Base-by-base conservation (phyloP, 1,140 invertebrate species). In the Drosophila subobscura region DNA sequence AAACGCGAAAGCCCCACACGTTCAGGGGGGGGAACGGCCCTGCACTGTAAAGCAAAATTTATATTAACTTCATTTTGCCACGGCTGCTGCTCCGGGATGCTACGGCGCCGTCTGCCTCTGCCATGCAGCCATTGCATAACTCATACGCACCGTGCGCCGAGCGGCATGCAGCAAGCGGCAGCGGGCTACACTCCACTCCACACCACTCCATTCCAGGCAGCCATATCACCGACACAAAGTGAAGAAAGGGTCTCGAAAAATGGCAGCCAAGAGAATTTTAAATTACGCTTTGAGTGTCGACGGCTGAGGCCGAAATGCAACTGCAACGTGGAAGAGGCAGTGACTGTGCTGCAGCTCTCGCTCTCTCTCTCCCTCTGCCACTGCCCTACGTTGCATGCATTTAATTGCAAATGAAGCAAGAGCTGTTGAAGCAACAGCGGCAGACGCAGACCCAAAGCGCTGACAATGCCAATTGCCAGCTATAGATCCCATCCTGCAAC, bases 231-330 rank as follows among this genome's bases (percentile, higher is more conserved):
- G 52, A 70, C 70, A 65, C 76, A 74, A 75, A 84, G 64, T 52
- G 71, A 85, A 86, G 77, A 85, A 85, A 75, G 58, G 54, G 45
- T 25, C 68, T 64, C 67, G 79, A 79, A 75, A 73, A 85, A 85
- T 86, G 81, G 81, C 77, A 88, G 75, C 60, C 79, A 88, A 88
- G 83, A 88, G 83, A 88, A 88, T 88, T 88, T 88, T 88, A 88
- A 88, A 88, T 88, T 88, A 83, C 78, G 75, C 83, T 81, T 88
- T 88, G 75, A 88, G 83, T 88, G 84, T 73, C 75, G 64, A 72
- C 67, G 58, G 54, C 66, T 53, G 73, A 71, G 60, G 68, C 77
- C 81, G 55, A 86, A 88, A 81, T 81, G 77, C 80, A 86, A 61
- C 71, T 74, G 79, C 66, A 72, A 46, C 37, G 44, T 25, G 46